phyloP scores from a whole-genome alignment of 2,888 invertebrate genomes.

The Chouioia cunea region DNA sequence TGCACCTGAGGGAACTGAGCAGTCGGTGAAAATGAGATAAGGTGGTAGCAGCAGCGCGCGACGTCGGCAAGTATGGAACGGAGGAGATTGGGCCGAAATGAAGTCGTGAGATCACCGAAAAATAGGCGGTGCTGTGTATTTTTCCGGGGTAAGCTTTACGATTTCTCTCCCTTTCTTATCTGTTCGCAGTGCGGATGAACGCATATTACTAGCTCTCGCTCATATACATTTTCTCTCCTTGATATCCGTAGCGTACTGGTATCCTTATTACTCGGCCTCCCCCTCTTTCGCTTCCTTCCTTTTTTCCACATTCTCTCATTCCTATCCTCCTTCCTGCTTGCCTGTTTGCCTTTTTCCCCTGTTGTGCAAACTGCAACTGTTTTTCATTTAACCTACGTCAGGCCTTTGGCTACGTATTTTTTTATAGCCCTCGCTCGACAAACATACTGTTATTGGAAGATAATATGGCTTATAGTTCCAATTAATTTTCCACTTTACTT shows the following conservation, averaged over 20 bases:
- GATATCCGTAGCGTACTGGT: neutral
- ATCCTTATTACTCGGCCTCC: constrained; percentile 18
- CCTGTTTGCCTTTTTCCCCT: neutral
- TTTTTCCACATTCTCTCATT: no score
- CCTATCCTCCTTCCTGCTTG: neutral
- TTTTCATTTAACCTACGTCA: no score
- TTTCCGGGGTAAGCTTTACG: constrained; percentile 8
- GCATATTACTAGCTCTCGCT: neutral
- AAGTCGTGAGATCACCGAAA: constrained; percentile 1
- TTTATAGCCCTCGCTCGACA: no score
- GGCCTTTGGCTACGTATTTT: no score
- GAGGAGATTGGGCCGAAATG: constrained; percentile 14
- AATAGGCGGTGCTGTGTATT: neutral
- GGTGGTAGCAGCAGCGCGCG: neutral
- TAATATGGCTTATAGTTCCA: no score
- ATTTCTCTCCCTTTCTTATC: constrained; percentile 12
- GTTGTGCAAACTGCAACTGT: no score
- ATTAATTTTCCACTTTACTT: no score
- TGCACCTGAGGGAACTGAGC: neutral
- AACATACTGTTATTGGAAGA: no score
- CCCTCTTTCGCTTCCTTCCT: constrained; percentile 1
- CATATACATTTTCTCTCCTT: neutral
- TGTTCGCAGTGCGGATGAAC: neutral
- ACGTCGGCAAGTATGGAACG: neutral
- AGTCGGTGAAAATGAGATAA: constrained; percentile 35